Percentiles rank a stretch among this genome's conserved stretches.
These are phyloP conservation scores for Apamea anceps DNA, from an alignment of 2,888 invertebrate species.

Conservation along the genomic window DNA sequence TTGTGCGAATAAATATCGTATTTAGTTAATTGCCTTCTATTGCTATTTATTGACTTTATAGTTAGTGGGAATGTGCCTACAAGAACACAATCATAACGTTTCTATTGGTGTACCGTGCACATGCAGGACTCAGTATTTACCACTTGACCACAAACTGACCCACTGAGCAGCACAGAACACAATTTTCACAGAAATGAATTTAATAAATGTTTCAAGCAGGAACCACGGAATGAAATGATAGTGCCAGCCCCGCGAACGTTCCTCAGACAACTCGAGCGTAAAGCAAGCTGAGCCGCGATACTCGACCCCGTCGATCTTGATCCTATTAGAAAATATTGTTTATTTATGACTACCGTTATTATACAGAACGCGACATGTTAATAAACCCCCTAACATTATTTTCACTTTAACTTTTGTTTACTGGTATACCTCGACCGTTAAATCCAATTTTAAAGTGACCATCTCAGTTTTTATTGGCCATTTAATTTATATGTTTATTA, in stretches of 20 bases:
- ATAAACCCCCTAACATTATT: constrained; percentile 63
- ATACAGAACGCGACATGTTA: constrained; percentile 44
- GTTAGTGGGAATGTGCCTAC: constrained; percentile 18
- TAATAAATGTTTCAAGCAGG: constrained; percentile 17
- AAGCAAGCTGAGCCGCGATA: constrained; percentile 37
- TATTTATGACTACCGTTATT: constrained; percentile 44
- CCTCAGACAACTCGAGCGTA: constrained; percentile 46
- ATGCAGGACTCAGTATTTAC: constrained; percentile 4
- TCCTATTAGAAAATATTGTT: constrained; percentile 39
- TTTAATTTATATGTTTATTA: constrained; percentile 70
- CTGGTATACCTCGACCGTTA: constrained; percentile 60
- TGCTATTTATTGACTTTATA: constrained; percentile 53
- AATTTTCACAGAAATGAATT: constrained; percentile 15
- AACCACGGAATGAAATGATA: constrained; percentile 23
- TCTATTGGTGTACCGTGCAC: constrained; percentile 2
- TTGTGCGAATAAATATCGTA: constrained; percentile 74
- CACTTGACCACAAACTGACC: constrained; percentile 1
- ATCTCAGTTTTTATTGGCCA: constrained; percentile 66
- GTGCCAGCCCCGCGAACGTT: constrained; percentile 22
- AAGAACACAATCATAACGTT: constrained; percentile 8
- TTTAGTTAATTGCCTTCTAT: constrained; percentile 65
- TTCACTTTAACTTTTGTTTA: constrained; percentile 53
- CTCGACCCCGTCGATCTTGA: constrained; percentile 39
- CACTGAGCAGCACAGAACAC: background rate
- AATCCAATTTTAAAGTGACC: constrained; percentile 65